Conservation (phyloP, 2,888 invertebrate species). For the Acrobasis suavella region DNA sequence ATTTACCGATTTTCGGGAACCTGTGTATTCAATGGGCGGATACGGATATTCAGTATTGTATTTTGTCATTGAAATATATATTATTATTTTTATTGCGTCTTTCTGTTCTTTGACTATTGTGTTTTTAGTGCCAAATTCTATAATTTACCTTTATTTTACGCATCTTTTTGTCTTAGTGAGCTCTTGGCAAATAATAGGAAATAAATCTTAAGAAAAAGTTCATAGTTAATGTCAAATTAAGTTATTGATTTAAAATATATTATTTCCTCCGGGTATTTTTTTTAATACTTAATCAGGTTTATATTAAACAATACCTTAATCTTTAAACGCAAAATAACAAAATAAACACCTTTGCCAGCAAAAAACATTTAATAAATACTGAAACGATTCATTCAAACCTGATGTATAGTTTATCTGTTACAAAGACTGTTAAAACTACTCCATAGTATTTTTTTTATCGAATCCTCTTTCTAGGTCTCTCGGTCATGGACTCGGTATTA, state of each 20-base stretch:
- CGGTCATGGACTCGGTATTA: slow-evolving; percentile 19
- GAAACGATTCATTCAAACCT: not conserved
- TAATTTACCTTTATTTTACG: no score
- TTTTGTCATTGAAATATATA: not conserved
- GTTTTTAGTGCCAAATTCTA: not conserved
- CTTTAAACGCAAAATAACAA: not conserved
- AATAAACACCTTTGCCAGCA: not conserved
- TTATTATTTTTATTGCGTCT: not conserved
- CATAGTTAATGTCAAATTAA: no score
- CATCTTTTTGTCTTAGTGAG: no score
- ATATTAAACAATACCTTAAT: not conserved
- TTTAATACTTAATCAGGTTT: no score
- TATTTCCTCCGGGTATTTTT: no score
- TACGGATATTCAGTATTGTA: not conserved
- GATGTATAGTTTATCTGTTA: not conserved
- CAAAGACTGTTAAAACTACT: not conserved
- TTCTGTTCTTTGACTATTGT: not conserved
- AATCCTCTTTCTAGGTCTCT: slow-evolving; percentile 15
- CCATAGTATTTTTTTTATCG: slow-evolving; percentile 15
- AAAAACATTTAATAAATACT: not conserved
- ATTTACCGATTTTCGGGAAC: slow-evolving; percentile 12
- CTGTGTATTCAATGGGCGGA: slow-evolving; percentile 2
- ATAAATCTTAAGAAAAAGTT: no score
- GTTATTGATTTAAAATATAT: no score
- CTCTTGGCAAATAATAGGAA: no score